Evolutionary conservation across 2,888 invertebrate genomes (phyloP).

Genomic region (Eucera pruinosa): DNA sequence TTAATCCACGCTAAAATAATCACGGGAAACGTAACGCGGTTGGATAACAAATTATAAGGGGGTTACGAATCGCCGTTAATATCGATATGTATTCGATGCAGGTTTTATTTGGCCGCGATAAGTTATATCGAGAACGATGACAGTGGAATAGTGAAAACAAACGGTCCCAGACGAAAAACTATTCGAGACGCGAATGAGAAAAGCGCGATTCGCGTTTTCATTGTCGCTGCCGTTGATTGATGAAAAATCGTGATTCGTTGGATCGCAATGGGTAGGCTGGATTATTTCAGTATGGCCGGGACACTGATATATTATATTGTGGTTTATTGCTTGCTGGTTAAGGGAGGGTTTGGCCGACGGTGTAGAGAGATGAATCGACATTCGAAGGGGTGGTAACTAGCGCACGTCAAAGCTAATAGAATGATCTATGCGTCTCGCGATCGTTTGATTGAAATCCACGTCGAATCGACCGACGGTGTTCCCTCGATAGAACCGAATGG

Average conservation of each 20-base stretch:
- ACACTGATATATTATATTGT: slow-evolving; percentile 66
- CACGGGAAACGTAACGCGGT: not conserved
- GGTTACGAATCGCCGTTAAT: not conserved
- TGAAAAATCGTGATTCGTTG: slow-evolving; percentile 59
- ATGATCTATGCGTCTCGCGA: slow-evolving; percentile 71
- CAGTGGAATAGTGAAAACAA: slow-evolving; percentile 7
- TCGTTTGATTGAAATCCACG: slow-evolving; percentile 65
- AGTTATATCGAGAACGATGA: slow-evolving; percentile 5
- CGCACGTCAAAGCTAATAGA: slow-evolving; percentile 68
- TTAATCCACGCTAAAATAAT: not conserved
- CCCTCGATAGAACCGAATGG: slow-evolving; percentile 37
- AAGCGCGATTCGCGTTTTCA: slow-evolving; percentile 12
- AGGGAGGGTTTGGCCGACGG: slow-evolving; percentile 19
- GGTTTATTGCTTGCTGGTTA: slow-evolving; percentile 56
- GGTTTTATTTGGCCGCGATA: slow-evolving; percentile 7
- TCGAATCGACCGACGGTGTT: slow-evolving; percentile 31
- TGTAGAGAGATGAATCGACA: slow-evolving; percentile 55
- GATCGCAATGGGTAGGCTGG: slow-evolving; percentile 21
- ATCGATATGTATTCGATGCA: not conserved
- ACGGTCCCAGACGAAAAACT: slow-evolving; percentile 9
- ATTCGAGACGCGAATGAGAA: slow-evolving; percentile 2
- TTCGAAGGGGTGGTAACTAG: slow-evolving; percentile 62
- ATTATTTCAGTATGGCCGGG: slow-evolving; percentile 56
- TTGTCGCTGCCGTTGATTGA: slow-evolving; percentile 44
- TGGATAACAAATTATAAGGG: slow-evolving; percentile 1